Evolutionary conservation across 2,113 vertebrate species (phyloP).

Genomic region (Coracopsis vasa): DNA sequence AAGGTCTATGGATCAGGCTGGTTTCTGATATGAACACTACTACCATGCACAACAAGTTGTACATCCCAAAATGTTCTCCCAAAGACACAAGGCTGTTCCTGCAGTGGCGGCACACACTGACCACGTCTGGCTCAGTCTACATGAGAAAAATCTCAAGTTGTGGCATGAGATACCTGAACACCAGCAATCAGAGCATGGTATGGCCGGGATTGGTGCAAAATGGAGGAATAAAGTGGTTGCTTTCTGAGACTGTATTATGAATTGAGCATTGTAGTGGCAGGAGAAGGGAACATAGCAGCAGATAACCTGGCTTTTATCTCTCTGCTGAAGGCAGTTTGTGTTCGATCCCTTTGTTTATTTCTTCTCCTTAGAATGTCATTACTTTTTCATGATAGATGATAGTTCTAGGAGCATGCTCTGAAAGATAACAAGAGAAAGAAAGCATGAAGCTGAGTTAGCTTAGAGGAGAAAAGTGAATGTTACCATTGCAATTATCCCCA

Average conservation of each 20-base stretch:
- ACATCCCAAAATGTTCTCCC: background rate
- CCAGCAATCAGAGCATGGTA: background rate
- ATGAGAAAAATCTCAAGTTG: background rate
- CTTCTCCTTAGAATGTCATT: conserved; percentile 36
- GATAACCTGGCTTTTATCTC: background rate
- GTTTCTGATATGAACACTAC: background rate
- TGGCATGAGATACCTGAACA: background rate
- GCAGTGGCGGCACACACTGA: background rate
- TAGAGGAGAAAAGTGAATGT: background rate
- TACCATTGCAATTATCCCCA: background rate
- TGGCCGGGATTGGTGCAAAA: background rate
- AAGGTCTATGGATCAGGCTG: background rate
- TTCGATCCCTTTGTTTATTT: background rate
- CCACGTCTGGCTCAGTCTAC: background rate
- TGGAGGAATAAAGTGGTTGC: background rate
- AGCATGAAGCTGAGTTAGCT: background rate
- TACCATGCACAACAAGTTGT: background rate
- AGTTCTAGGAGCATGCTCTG: conserved; percentile 95
- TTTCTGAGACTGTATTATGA: background rate
- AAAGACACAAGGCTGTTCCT: background rate
- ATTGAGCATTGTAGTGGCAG: background rate
- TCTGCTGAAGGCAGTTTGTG: conserved; percentile 8
- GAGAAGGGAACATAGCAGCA: background rate
- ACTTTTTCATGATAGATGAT: conserved; percentile 97
- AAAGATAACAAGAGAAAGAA: conserved; percentile 71